Evolutionary conservation across 2,113 vertebrate species (phyloP), one percentile per base, ranked within the genome.

Genomic region (Zootoca vivipara): DNA sequence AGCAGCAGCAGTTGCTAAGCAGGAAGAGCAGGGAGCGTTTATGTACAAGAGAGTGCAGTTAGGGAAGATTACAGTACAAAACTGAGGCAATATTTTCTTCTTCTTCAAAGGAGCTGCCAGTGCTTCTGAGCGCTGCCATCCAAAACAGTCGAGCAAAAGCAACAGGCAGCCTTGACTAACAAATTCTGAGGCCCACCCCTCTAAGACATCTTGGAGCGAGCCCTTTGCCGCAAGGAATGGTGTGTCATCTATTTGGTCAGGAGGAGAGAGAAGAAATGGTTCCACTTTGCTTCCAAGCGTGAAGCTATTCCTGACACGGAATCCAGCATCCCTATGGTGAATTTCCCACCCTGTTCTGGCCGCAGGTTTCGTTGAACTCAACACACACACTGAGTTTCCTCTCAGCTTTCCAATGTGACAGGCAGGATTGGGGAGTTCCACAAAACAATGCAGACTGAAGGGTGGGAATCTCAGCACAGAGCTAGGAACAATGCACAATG

Each of bases 31-130:
- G 78, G 42, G 74, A 18, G 58, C 62, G 90, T 86, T 24, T 69
- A 86, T 0, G 0, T 33, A 72, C 30, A 46, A 65, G 24, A 79
- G 56, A 58, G 58, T 18, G 52, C 0, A 3, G 0, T 2, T 0
- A 1, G 18, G 46, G 85, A 91, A 87, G 64, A 78, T 78, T 12
- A 0, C 0, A 0, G 52, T 2, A 10, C 93, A 95, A 88, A 89
- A 80, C 58, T 30, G 3, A 38, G 1, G 2, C 58, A 62, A 18
- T 62, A 18, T 20, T 62, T 46, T 46, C 2, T 83, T 24, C 40
- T 16, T 79, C n/a, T 86, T 18, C n/a, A 87, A 83, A 13, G 74
- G 56, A 86, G 84, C 15, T 65, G 35, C 72, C 80, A 78, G 88
- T 73, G 78, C 46, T n/a, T 9, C 83, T 90, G 58, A n/a, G n/a